Percentiles rank a stretch among this genome's conserved stretches.
Conservation (phyloP, 64 coral and sea anemone species). For the Stylophora pistillata region DNA sequence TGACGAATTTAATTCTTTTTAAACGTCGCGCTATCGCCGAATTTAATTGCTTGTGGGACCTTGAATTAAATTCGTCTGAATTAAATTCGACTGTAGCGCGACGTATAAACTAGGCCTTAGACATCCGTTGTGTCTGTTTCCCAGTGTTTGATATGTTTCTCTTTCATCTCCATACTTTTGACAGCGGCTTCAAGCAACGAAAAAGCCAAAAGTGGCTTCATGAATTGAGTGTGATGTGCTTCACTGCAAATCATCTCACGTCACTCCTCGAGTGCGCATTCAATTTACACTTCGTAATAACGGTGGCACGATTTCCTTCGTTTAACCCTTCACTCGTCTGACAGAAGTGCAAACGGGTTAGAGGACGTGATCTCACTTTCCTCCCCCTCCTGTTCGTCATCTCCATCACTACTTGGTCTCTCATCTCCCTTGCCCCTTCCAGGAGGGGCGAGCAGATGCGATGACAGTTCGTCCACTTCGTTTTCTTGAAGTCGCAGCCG, state of each 20-base stretch:
- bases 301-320: neutral
- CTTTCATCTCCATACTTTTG: neutral
- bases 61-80: too few species aligned
- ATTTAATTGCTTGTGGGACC: too few species aligned
- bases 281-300: neutral
- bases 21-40: too few species aligned
- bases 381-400: slow-evolving; percentile 34
- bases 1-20: too few species aligned
- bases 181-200: neutral
- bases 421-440: neutral
- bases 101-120: too few species aligned
- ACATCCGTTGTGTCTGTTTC: neutral
- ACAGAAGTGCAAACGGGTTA: slow-evolving; percentile 65
- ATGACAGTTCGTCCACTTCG: slow-evolving; percentile 6
- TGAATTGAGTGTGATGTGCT: neutral
- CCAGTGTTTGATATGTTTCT: neutral
- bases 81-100: too few species aligned
- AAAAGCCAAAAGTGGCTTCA: neutral
- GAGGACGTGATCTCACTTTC: slow-evolving; percentile 45
- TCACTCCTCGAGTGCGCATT: neutral
- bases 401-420: slow-evolving; percentile 40
- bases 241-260: neutral
- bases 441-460: slow-evolving; percentile 15
- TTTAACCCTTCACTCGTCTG: slow-evolving; percentile 18
- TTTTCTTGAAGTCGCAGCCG: slow-evolving; percentile 9